Percentiles rank a stretch among this genome's conserved stretches.
Evolutionary conservation across 2,888 invertebrate genomes (phyloP).

Genomic region (Pyrrhia umbra): DNA sequence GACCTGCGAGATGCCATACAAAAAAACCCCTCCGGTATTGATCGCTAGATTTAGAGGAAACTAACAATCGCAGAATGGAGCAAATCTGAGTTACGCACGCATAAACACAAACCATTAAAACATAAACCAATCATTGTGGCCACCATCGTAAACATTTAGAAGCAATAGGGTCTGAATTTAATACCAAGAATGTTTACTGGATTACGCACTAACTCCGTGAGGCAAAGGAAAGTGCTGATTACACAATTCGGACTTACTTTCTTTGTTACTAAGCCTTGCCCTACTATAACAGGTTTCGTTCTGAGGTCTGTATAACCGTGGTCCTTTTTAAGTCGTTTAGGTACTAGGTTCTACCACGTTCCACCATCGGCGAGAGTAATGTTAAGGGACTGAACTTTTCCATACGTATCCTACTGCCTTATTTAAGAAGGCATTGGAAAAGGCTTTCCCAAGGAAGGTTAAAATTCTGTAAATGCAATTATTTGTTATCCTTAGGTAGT

Average conservation of each 20-base stretch:
- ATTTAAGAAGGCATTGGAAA: too few species aligned
- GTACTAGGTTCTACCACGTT: too few species aligned
- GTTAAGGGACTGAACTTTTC: too few species aligned
- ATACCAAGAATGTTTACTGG: constrained; percentile 11
- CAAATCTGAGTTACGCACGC: constrained; percentile 17
- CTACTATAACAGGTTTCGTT: not conserved
- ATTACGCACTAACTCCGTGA: not conserved
- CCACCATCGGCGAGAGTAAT: too few species aligned
- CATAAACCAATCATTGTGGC: too few species aligned
- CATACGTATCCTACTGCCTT: too few species aligned
- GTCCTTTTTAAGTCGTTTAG: too few species aligned
- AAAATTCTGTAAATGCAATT: too few species aligned
- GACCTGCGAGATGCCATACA: too few species aligned
- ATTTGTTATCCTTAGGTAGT: too few species aligned
- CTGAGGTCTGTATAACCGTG: not conserved
- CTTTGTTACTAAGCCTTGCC: not conserved
- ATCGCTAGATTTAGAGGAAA: not conserved
- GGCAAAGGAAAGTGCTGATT: not conserved
- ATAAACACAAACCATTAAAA: constrained; percentile 25
- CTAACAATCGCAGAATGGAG: not conserved
- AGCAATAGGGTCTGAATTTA: constrained; percentile 1
- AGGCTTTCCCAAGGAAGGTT: too few species aligned
- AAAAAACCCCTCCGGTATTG: too few species aligned
- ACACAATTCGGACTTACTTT: not conserved
- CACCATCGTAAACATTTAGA: constrained; percentile 2